Evolutionary conservation across 2,113 vertebrate genomes (phyloP), one percentile per base, ranked within the genome.

Genomic region (Maccullochella peelii): DNA sequence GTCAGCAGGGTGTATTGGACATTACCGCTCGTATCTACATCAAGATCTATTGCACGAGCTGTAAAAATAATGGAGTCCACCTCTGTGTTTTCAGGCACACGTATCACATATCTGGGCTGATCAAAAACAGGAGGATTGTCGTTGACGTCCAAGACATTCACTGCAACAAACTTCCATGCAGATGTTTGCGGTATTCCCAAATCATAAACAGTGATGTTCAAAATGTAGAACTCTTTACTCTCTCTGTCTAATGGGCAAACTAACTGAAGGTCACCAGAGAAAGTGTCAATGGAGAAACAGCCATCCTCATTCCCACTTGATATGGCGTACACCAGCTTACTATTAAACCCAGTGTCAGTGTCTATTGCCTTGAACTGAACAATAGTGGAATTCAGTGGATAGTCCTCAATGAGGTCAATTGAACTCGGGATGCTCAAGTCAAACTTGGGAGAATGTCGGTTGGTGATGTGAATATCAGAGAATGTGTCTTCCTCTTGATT

Each of bases 201-300:
- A 80, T 99, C 98, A 0, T 95, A 97, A n/a, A 96, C 97, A 0
- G 98, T 98, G 86, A 99, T 91, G 77, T 99, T 99, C 81, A 99
- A 94, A 84, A 97, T 96, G 77, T 98, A 99, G 90, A 97, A 98
- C 65, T 93, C 96, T 85, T 96, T 98, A 70, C 25, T 88, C 89
- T 99, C 98, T 70, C 97, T 94, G 89, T 99, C 98, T 82, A 99
- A 90, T 7, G 96, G 92, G 84, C 96, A 97, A 70, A 96, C 94
- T 14, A 99, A 77, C 6, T 80, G 90, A 59, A 99, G 96, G 5
- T 96, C 91, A n/a, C 98, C 98, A 1, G 96, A 94, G 86, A 97
- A 97, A 25, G 95, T 94, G 77, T 97, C 96, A 72, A 98, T 96
- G 59, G 92, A 92, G 94, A 99, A 99, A 79, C 97, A 96, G 16